Base-by-base conservation (phyloP, 92 coral and sea anemone genomes). In the Palythoa caribaeorum region DNA sequence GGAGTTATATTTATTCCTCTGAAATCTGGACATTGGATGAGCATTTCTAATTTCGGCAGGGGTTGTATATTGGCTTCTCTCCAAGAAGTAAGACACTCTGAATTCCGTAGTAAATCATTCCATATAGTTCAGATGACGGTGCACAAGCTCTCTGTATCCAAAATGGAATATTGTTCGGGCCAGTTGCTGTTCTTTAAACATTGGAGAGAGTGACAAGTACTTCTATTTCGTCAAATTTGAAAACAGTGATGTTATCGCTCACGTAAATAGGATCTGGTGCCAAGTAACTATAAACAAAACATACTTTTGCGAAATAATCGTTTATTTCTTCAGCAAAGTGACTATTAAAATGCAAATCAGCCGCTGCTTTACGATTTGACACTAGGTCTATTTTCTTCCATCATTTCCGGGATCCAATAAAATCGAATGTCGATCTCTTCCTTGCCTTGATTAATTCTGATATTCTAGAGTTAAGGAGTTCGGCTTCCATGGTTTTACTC, bases 1-100 rank as follows among this genome's bases (percentile, higher is more conserved):
- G 93, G 93, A 40, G 93, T 92, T 9, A 89, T 78, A 59, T 92
- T 89, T 28, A 92, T 92, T 51, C 89, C 94, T 40, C 90, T 79
- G 40, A 75, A 87, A 80, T 92, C 84, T 17, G 71, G 62, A 17
- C 73, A 52, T 55, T 83, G 87, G 44, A 77, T 55, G 10, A 88
- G 92, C 16, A 71, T 76, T 10, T 93, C 94, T 28, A 93, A 92
- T 68, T 93, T 89, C 48, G 94, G 88, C 3, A 90, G 73, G 13
- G 95, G 90, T 60, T 78, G 88, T 52, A 90, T 87, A 62, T 92
- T 90, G 37, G 93, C 91, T 84, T 60, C 76, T 84, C 91, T 93
- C 92, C 90, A 91, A 44, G 84, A 74, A 9, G 71, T 9, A 6
- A 86, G 87, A 89, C 94, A 92, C 66, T 54, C 54, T 63, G 86